These are phyloP conservation scores for Odontamblyopus rebecca DNA, from an alignment of 2,797 vertebrate genomes.

Conservation along the genomic window DNA sequence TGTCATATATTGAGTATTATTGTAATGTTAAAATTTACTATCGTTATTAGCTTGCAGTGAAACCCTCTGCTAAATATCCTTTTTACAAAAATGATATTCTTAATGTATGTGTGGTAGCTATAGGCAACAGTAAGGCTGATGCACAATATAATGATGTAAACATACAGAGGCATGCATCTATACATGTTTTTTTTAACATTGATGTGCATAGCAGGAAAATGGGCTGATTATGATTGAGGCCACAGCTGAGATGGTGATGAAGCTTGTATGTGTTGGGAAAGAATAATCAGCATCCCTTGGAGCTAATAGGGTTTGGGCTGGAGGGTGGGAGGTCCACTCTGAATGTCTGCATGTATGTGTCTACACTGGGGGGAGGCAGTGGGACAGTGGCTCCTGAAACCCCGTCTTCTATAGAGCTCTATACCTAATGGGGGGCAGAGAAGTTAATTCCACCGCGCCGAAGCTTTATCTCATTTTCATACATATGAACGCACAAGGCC, in stretches of 20 bases:
- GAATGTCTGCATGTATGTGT: constrained; percentile 5
- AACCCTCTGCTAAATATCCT: constrained; percentile 5
- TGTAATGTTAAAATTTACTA: background rate
- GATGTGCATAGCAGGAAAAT: constrained; percentile 31
- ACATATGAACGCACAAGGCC: constrained; percentile 66
- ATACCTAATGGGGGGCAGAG: constrained; percentile 72
- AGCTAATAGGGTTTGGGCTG: constrained; percentile 49
- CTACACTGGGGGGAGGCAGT: constrained; percentile 21
- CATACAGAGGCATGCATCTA: constrained; percentile 14
- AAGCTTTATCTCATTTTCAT: constrained; percentile 78
- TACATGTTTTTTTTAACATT: background rate
- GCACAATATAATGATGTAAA: constrained; percentile 14
- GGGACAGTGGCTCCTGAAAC: constrained; percentile 46
- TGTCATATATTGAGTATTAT: background rate
- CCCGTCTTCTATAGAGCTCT: constrained; percentile 52
- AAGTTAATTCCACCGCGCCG: constrained; percentile 72
- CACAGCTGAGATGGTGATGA: constrained; percentile 51
- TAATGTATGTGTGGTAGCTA: background rate
- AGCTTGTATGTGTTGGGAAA: constrained; percentile 41
- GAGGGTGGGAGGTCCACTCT: constrained; percentile 40
- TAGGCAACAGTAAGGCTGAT: constrained; percentile 17
- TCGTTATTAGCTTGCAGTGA: background rate
- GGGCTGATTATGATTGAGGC: constrained; percentile 52
- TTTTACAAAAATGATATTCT: constrained; percentile 30
- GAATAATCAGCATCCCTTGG: constrained; percentile 67